A percentile compares a stretch with the other conserved stretches of the same genome.
phyloP scores from a whole-genome alignment of 2,113 vertebrate species.

The Hippocampus mohnikei region DNA sequence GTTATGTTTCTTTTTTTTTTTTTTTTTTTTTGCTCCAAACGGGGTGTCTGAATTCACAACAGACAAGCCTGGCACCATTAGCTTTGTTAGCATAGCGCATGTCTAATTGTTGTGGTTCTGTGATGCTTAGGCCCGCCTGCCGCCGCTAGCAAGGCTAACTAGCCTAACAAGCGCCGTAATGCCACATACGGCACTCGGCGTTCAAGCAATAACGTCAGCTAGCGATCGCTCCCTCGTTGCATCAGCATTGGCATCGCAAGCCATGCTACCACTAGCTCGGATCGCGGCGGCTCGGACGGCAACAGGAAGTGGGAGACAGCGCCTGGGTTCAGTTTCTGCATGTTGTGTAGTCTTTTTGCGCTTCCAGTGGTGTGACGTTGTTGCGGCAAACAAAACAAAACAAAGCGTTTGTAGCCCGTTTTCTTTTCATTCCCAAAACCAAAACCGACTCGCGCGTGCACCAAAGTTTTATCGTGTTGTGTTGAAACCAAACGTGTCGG shows the following conservation, averaged over 20 bases:
- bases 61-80: background rate
- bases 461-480: constrained; percentile 38
- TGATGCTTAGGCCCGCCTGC: constrained; percentile 37
- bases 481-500: background rate
- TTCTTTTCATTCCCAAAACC: constrained; percentile 35
- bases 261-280: background rate
- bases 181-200: background rate
- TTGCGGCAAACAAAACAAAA: constrained; percentile 5
- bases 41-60: background rate
- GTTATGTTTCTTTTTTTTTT: background rate
- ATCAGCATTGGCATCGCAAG: background rate
- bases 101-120: constrained; percentile 26
- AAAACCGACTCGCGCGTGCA: constrained; percentile 36
- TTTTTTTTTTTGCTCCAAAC: background rate
- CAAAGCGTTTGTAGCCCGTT: constrained; percentile 3
- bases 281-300: background rate
- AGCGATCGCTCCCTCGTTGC: background rate
- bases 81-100: background rate
- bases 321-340: constrained; percentile 18
- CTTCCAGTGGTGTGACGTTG: constrained; percentile 29
- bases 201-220: constrained; percentile 35
- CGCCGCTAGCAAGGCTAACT: background rate
- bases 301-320: background rate
- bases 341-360: constrained; percentile 23
- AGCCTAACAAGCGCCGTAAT: background rate